Evolutionary conservation across 2,888 invertebrate genomes (phyloP), one percentile per base, ranked within the genome.

Genomic region (Calameuta filiformis): DNA sequence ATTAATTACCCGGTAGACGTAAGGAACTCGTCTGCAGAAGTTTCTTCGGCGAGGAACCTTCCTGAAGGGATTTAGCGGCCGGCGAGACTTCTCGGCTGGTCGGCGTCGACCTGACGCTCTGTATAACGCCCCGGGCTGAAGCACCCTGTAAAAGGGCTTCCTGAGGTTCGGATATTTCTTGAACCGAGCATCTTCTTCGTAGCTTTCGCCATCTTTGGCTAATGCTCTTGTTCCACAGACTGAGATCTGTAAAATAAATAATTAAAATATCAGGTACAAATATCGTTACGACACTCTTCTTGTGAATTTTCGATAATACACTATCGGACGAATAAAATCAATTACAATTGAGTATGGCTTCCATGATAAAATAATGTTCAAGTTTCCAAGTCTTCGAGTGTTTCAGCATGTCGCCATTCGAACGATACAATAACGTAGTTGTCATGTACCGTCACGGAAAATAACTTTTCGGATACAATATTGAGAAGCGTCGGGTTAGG

Each of bases 181-280:
- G 92, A 74, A 92, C 90, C 33, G 94, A 94, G 90, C 95, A 96
- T 84, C 95, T 93, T 79, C 95, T 93, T 40, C 95, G 94, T 80
- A 96, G 92, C 87, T 95, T 94, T 84, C 95, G 93, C 96, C 96
- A 96, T 92, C 95, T 93, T 90, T 96, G 95, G 75, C 95, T 95
- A 83, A 96, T 93, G 88, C 95, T 95, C 83, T 95, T 95, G 90
- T 95, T 95, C 95, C 95, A 95, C 87, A 92, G 89, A 81, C 94
- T 93, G 89, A 95, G 93, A 90, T 95, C 95, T 95, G 93, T 84
- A 93, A 94, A 80, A 35, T 40, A 33, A 73, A 69, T 15, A 15
- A 6, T 15, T 6, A 40, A 40, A 40, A 40, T 6, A 40, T 40
- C 15, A 40, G 40, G 40, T n/a, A n/a, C n/a, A n/a, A n/a, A n/a